These are phyloP conservation scores for Drosophila pruinosa DNA, from an alignment of 1,140 invertebrate genomes.

Conservation along the genomic window DNA sequence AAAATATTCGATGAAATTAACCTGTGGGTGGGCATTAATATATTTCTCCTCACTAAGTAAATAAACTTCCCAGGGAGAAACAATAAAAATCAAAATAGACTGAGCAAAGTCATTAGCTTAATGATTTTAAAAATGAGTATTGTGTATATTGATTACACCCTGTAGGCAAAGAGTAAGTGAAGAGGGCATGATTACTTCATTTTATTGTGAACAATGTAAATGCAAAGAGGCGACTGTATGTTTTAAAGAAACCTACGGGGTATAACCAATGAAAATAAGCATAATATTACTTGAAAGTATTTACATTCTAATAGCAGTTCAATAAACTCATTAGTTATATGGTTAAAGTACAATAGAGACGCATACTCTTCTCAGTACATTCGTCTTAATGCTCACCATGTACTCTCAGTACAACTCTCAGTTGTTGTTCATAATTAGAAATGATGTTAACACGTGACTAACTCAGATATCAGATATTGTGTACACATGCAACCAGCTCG, in stretches of 20 bases:
- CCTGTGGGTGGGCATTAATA: slow-evolving; percentile 3
- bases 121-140: not conserved
- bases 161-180: not conserved
- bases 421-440: slow-evolving; percentile 54
- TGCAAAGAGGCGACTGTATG: not conserved
- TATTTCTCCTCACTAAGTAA: not conserved
- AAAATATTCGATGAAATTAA: not conserved
- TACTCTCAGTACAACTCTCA: not conserved
- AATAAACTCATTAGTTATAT: slow-evolving; percentile 12
- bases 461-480: slow-evolving; percentile 21
- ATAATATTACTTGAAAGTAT: not conserved
- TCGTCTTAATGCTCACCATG: not conserved
- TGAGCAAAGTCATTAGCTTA: not conserved
- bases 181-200: not conserved
- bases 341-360: not conserved
- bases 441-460: slow-evolving; percentile 66
- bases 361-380: not conserved
- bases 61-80: not conserved
- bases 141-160: not conserved
- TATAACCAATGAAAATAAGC: not conserved
- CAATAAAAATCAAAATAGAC: not conserved
- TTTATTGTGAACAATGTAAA: not conserved
- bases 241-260: not conserved
- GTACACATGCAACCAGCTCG: slow-evolving; percentile 19
- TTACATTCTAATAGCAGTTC: not conserved